A percentile compares a stretch with the other conserved stretches of the same genome.
phyloP scores from a whole-genome alignment of 1,140 invertebrate species.

The Drosophila prosaltans region DNA sequence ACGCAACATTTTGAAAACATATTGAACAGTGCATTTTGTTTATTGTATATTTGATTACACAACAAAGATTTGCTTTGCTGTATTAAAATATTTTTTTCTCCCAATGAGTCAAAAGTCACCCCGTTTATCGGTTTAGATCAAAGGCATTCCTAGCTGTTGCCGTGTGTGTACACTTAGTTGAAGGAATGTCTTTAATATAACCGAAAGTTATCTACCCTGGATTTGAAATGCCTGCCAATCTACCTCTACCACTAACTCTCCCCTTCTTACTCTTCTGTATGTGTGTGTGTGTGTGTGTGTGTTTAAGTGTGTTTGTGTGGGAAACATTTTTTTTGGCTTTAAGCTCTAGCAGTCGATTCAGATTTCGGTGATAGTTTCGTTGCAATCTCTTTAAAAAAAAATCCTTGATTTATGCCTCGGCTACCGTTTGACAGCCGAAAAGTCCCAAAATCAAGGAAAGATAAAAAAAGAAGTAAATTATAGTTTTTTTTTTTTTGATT shows the following conservation, averaged over 20 bases:
- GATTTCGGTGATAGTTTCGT: conserved; percentile 57
- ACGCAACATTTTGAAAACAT: neutral
- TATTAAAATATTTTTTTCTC: conserved; percentile 41
- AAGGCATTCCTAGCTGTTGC: conserved; percentile 78
- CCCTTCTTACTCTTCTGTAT: conserved; percentile 14
- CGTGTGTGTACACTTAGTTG: conserved; percentile 45
- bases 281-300: conserved; percentile 3
- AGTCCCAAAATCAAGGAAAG: conserved; percentile 18
- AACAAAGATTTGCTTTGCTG: conserved; percentile 9
- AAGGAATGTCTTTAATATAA: conserved; percentile 64
- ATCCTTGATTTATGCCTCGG: conserved; percentile 79
- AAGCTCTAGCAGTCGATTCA: conserved; percentile 53
- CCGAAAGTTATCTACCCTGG: conserved; percentile 54
- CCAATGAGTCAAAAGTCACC: conserved; percentile 48
- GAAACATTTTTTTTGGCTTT: conserved; percentile 77
- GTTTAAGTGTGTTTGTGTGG: conserved; percentile 51
- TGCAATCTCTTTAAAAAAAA: conserved; percentile 52
- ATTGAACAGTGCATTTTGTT: neutral
- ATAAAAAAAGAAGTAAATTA: conserved; percentile 1
- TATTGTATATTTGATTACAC: conserved; percentile 1
- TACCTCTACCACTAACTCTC: conserved; percentile 27
- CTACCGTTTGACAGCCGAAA: conserved; percentile 74
- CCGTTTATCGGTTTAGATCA: conserved; percentile 70
- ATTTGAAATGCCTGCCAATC: conserved; percentile 42
- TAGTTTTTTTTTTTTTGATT: neutral